Percentiles rank a stretch among this genome's conserved stretches.
Conservation (phyloP, 2,113 vertebrate genomes). For the Nothobranchius kuhntae region DNA sequence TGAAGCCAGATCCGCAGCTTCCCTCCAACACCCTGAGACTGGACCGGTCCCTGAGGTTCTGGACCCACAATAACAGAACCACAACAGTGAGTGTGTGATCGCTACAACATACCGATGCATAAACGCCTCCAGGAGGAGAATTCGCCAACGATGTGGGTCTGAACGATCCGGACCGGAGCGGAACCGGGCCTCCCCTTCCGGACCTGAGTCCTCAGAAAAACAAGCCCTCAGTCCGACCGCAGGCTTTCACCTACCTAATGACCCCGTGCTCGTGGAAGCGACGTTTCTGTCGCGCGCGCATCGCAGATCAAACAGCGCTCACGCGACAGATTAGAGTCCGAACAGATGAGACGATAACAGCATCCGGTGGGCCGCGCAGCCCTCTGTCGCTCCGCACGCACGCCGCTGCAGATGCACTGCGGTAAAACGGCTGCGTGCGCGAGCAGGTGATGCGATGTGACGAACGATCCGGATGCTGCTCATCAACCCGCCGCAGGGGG, state of each 20-base stretch:
- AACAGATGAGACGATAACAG: too few species aligned
- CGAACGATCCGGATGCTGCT: neutral
- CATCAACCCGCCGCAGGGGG: too few species aligned
- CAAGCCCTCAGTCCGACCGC: slow-evolving; percentile 15
- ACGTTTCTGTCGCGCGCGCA: slow-evolving; percentile 38
- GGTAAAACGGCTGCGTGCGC: slow-evolving; percentile 63
- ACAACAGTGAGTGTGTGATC: too few species aligned
- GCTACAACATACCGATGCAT: too few species aligned
- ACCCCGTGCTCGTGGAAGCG: slow-evolving; percentile 31
- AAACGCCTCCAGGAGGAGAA: too few species aligned
- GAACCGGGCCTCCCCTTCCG: slow-evolving; percentile 33
- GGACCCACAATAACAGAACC: neutral
- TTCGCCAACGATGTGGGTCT: too few species aligned
- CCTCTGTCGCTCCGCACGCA: slow-evolving; percentile 31
- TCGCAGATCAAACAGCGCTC: slow-evolving; percentile 24
- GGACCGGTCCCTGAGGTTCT: neutral
- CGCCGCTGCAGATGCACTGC: slow-evolving; percentile 75
- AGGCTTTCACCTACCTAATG: slow-evolving; percentile 42
- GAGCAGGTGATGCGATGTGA: slow-evolving; percentile 7
- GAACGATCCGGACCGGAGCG: slow-evolving; percentile 33
- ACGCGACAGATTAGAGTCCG: too few species aligned
- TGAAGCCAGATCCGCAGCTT: too few species aligned
- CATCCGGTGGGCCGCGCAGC: neutral
- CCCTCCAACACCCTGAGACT: too few species aligned
- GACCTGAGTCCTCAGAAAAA: neutral